Conservation (phyloP, 1,140 invertebrate genomes). For the Acyrthosiphon pisum region DNA sequence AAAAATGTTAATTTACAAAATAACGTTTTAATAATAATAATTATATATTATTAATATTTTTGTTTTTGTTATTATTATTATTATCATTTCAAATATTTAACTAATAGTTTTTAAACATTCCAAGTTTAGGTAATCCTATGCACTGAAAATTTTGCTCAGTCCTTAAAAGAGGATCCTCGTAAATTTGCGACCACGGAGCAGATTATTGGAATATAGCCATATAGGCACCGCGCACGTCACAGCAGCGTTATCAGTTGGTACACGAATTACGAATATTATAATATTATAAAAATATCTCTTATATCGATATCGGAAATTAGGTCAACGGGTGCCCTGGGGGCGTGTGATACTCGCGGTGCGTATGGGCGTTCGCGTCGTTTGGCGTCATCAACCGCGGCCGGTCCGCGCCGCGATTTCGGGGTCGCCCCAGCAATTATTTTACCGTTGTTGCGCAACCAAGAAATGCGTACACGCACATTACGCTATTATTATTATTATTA, state of each 20-base stretch:
- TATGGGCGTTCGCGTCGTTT: not conserved
- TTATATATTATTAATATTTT: too few species aligned
- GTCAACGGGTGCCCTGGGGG: slow-evolving; percentile 16
- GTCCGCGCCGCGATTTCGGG: not conserved
- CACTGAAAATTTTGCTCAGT: not conserved
- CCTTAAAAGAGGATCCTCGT: not conserved
- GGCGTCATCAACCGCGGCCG: not conserved
- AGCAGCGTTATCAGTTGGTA: not conserved
- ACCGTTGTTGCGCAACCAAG: slow-evolving; percentile 1
- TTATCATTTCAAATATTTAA: too few species aligned
- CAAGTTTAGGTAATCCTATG: not conserved
- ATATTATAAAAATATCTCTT: not conserved
- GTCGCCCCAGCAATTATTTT: not conserved
- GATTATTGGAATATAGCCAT: too few species aligned
- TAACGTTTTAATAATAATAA: too few species aligned
- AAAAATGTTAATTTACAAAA: too few species aligned
- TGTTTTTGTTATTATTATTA: too few species aligned
- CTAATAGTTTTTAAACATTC: too few species aligned
- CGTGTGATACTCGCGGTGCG: not conserved
- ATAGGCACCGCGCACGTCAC: not conserved
- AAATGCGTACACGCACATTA: slow-evolving; percentile 23
- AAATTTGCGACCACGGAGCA: not conserved
- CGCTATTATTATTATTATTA: not conserved
- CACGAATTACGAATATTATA: not conserved
- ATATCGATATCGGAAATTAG: slow-evolving; percentile 13